Conservation (phyloP, 2,888 invertebrate genomes). For the Alcis repandata region DNA sequence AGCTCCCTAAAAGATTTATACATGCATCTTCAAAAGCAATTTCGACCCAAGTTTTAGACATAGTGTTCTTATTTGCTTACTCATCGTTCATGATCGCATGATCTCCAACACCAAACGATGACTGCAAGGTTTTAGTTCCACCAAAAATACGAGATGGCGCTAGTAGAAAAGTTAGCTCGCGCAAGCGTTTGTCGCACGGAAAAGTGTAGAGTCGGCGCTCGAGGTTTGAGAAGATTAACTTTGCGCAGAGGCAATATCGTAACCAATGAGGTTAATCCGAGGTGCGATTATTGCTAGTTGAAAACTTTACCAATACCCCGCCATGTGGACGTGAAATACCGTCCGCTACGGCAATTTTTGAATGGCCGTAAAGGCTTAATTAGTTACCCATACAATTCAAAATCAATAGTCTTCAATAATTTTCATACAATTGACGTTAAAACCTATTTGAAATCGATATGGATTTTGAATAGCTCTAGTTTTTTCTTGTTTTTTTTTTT, state of each 20-base stretch:
- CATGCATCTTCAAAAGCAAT: no score
- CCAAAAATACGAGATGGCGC: slow-evolving; percentile 61
- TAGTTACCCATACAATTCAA: slow-evolving; percentile 19
- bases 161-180: slow-evolving; percentile 57
- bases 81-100: neutral
- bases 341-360: slow-evolving; percentile 83
- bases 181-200: slow-evolving; percentile 45
- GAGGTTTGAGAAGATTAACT: slow-evolving; percentile 80
- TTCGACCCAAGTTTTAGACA: no score
- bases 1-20: no score
- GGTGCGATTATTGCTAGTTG: slow-evolving; percentile 97
- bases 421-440: no score
- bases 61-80: no score
- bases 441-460: no score
- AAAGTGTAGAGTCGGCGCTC: no score
- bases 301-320: slow-evolving; percentile 91
- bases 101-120: no score
- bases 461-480: no score
- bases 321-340: slow-evolving; percentile 83
- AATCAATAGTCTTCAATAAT: no score
- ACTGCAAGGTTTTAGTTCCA: no score
- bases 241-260: slow-evolving; percentile 97
- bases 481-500: no score
- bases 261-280: slow-evolving; percentile 96
- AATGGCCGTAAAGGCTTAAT: slow-evolving; percentile 69